A percentile compares a stretch with the other conserved stretches of the same genome.
These are phyloP conservation scores for Acheta domesticus DNA, from an alignment of 2,888 invertebrate species.

Conservation along the genomic window DNA sequence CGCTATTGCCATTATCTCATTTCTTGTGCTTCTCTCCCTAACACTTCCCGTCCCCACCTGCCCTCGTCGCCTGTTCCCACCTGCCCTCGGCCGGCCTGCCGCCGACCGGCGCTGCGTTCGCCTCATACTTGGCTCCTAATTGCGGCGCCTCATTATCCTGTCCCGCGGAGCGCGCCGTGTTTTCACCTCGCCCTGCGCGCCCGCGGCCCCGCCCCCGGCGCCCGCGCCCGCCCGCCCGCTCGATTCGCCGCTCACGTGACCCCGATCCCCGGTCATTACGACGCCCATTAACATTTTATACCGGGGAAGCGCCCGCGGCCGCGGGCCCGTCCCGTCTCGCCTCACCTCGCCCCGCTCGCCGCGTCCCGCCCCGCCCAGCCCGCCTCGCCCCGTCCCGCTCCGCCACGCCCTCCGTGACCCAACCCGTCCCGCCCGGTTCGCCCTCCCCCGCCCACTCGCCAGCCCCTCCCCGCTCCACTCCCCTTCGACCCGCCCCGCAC, in stretches of 20 bases:
- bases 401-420: too few species aligned
- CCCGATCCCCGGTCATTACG: constrained; percentile 31
- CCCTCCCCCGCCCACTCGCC: too few species aligned
- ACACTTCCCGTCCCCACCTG: too few species aligned
- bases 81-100: neutral
- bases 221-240: neutral
- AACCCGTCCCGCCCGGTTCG: too few species aligned
- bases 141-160: neutral
- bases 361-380: too few species aligned
- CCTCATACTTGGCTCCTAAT: neutral
- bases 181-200: neutral
- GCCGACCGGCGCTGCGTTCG: neutral
- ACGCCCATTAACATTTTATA: constrained; percentile 31
- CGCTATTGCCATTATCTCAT: too few species aligned
- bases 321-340: neutral
- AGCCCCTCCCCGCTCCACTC: too few species aligned
- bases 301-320: constrained; percentile 25
- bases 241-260: constrained; percentile 21
- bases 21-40: too few species aligned
- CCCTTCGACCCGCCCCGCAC: too few species aligned
- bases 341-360: neutral
- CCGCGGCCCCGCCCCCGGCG: neutral
- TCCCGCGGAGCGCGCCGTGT: neutral
- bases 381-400: too few species aligned
- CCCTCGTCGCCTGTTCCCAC: neutral